These are phyloP conservation scores for Marmota flaviventris DNA, from an alignment of 2,113 vertebrate genomes.

Conservation along the genomic window DNA sequence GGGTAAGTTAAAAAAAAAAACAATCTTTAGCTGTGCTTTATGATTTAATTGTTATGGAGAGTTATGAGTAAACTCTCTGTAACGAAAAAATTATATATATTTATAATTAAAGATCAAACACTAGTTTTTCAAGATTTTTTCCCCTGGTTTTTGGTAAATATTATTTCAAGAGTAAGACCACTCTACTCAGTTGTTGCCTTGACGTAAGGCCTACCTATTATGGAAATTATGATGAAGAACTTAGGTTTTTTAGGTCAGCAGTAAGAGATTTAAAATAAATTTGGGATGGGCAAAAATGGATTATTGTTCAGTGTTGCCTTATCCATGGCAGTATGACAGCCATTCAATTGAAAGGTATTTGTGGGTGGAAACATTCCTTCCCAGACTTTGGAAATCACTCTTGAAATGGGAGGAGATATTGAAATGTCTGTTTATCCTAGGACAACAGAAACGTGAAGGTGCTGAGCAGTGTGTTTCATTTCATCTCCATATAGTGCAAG, in stretches of 20 bases:
- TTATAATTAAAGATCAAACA: not conserved
- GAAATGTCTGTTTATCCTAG: constrained; percentile 5
- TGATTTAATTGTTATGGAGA: constrained; percentile 60
- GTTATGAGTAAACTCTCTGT: constrained; percentile 43
- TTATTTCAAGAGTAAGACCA: not conserved
- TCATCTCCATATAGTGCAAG: not conserved
- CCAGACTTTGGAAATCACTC: constrained; percentile 68
- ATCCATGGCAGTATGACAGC: not conserved
- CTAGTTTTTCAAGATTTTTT: not conserved
- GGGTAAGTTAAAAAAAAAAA: constrained; percentile 92
- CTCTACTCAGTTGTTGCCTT: not conserved
- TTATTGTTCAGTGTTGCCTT: not conserved
- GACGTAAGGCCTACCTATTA: constrained; percentile 56
- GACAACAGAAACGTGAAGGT: constrained; percentile 55
- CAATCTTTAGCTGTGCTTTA: not conserved
- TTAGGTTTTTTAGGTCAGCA: constrained; percentile 67
- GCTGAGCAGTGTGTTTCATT: constrained; percentile 10
- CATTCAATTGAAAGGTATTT: constrained; percentile 57
- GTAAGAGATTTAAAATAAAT: constrained; percentile 55
- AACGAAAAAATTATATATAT: constrained; percentile 25
- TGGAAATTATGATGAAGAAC: constrained; percentile 64
- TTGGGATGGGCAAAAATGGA: constrained; percentile 51
- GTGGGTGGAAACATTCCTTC: constrained; percentile 63
- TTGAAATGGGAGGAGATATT: constrained; percentile 60
- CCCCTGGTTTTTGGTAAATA: not conserved